These are phyloP conservation scores for Sciaenops ocellatus DNA, from an alignment of 2,797 vertebrate genomes.

Conservation along the genomic window DNA sequence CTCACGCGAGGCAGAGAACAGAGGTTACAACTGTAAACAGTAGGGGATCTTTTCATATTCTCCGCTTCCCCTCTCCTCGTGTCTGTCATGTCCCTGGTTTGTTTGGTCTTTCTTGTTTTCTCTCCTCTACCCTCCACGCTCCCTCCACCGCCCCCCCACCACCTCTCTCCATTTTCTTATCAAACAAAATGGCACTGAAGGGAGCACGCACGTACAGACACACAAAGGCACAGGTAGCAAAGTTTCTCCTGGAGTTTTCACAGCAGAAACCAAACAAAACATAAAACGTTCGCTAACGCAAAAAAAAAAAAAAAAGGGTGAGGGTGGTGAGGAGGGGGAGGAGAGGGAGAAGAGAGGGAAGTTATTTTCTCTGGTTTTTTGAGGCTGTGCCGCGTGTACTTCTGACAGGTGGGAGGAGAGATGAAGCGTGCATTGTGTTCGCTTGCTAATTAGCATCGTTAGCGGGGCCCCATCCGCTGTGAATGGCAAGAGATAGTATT, in stretches of 20 bases:
- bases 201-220: constrained; percentile 1
- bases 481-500: constrained; percentile 78
- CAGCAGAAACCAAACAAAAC: constrained; percentile 79
- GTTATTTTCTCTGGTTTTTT: constrained; percentile 77
- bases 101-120: constrained; percentile 58
- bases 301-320: constrained; percentile 38
- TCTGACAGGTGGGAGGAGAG: constrained; percentile 83
- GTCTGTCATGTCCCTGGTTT: constrained; percentile 55
- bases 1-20: constrained; percentile 26
- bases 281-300: constrained; percentile 74
- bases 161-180: constrained; percentile 45
- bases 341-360: constrained; percentile 66
- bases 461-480: constrained; percentile 76
- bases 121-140: constrained; percentile 28
- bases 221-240: constrained; percentile 68
- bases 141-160: neutral
- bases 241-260: constrained; percentile 82
- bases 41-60: constrained; percentile 45
- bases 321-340: constrained; percentile 50
- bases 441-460: constrained; percentile 85
- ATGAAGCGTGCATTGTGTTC: constrained; percentile 82
- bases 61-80: constrained; percentile 34
- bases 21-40: constrained; percentile 63
- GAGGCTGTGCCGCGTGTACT: constrained; percentile 72
- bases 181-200: constrained; percentile 51